These are phyloP conservation scores for Rhopalosiphum maidis DNA, from an alignment of 1,140 invertebrate genomes.

Conservation along the genomic window DNA sequence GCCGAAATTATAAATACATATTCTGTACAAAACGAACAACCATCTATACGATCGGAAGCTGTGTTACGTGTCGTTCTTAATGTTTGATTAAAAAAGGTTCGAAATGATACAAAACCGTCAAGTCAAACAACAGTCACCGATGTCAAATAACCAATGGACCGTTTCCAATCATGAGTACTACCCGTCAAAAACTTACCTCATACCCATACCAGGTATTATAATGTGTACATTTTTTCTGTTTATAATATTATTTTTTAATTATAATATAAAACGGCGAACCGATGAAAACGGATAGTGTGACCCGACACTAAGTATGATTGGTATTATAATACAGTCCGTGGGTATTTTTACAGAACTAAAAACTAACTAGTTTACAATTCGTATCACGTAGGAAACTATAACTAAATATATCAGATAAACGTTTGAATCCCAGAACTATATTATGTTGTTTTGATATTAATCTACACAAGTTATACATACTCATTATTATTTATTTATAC, in stretches of 20 bases:
- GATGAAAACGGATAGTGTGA: too few relatives aligned
- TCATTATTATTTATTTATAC: neutral
- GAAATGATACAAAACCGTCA: conserved; percentile 38
- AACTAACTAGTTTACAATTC: neutral
- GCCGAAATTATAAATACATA: neutral
- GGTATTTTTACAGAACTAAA: neutral
- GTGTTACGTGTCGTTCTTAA: neutral
- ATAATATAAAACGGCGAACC: too few relatives aligned
- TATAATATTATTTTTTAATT: neutral
- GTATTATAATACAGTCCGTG: neutral
- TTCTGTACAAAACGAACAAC: neutral
- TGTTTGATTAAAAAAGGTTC: neutral
- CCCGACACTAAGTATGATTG: neutral
- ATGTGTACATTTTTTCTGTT: too few relatives aligned
- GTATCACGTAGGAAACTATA: neutral
- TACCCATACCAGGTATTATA: conserved; percentile 51
- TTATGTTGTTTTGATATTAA: neutral
- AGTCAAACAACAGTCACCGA: conserved; percentile 29
- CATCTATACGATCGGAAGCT: neutral
- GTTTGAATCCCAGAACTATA: neutral
- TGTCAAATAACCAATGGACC: conserved; percentile 36
- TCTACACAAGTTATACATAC: neutral
- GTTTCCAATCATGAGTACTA: conserved; percentile 25
- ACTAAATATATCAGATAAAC: neutral
- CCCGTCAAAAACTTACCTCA: conserved; percentile 36